Evolutionary conservation across 2,888 invertebrate species (phyloP).

Genomic region (Rotaria socialis): DNA sequence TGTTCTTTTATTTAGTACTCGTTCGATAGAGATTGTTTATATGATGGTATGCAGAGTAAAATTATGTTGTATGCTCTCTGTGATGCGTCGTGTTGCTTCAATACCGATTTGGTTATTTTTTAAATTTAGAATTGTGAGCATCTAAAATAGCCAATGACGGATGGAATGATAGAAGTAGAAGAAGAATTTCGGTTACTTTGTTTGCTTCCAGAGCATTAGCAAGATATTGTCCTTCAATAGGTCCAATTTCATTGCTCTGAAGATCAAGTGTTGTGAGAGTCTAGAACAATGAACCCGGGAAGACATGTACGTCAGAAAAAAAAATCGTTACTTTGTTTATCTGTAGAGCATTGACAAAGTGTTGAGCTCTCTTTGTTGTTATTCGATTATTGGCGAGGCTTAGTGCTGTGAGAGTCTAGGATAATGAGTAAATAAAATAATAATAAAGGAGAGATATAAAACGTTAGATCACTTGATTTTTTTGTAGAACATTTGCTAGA

Average conservation of each 20-base stretch:
- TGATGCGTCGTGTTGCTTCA: not conserved
- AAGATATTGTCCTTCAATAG: not conserved
- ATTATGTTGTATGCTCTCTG: not conserved
- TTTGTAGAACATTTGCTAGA: not conserved
- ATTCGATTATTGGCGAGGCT: too few species aligned
- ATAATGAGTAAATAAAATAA: too few species aligned
- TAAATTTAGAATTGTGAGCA: not conserved
- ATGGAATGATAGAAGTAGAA: not conserved
- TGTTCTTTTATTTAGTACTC: too few species aligned
- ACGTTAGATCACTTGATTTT: too few species aligned
- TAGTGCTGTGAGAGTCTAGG: too few species aligned
- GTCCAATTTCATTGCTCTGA: not conserved
- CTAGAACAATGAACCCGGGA: not conserved
- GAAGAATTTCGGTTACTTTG: not conserved
- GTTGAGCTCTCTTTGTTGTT: too few species aligned
- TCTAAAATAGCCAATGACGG: not conserved
- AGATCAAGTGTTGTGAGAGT: not conserved
- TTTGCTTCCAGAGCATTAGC: not conserved
- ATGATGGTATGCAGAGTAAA: not conserved
- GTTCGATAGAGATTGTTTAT: not conserved
- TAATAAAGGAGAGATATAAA: too few species aligned
- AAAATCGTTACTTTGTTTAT: not conserved
- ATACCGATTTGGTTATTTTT: not conserved
- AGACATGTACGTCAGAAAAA: not conserved
- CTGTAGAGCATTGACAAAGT: not conserved